Evolutionary conservation across 2,888 invertebrate genomes (phyloP).

Genomic region (Tineola bisselliella): DNA sequence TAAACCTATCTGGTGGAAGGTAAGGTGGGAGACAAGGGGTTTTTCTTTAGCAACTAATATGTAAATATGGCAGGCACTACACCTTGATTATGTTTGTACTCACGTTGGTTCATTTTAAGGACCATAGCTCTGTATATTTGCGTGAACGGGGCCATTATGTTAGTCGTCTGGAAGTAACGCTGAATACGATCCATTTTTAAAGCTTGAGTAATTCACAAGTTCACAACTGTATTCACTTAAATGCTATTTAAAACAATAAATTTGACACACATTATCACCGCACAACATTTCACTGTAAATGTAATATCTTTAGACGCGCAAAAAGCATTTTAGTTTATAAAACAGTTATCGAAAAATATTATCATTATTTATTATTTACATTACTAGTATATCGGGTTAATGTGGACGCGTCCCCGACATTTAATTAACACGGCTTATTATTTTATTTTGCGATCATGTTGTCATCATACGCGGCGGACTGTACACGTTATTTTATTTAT

Average conservation of each 20-base stretch:
- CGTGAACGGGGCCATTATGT: slow-evolving; percentile 53
- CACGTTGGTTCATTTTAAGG: slow-evolving; percentile 59
- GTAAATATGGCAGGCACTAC: no score
- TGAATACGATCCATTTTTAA: slow-evolving; percentile 20
- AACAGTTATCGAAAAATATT: background rate
- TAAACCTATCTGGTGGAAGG: no score
- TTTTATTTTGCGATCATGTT: background rate
- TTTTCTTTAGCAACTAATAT: no score
- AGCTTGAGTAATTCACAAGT: background rate
- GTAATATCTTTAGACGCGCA: background rate
- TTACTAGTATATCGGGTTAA: background rate
- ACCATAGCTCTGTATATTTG: slow-evolving; percentile 57
- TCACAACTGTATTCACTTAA: slow-evolving; percentile 19
- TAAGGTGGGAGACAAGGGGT: no score
- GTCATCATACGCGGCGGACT: background rate
- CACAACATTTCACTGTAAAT: background rate
- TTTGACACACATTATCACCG: slow-evolving; percentile 66
- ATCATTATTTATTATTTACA: background rate
- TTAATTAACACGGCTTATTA: slow-evolving; percentile 3
- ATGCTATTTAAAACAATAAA: slow-evolving; percentile 44
- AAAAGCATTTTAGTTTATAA: background rate
- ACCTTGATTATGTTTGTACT: slow-evolving; percentile 28
- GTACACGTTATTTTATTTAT: background rate
- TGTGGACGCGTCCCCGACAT: background rate
- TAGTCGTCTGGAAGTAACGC: slow-evolving; percentile 26